Evolutionary conservation across 1,140 invertebrate genomes (phyloP).

Genomic region (Ceratitis capitata): DNA sequence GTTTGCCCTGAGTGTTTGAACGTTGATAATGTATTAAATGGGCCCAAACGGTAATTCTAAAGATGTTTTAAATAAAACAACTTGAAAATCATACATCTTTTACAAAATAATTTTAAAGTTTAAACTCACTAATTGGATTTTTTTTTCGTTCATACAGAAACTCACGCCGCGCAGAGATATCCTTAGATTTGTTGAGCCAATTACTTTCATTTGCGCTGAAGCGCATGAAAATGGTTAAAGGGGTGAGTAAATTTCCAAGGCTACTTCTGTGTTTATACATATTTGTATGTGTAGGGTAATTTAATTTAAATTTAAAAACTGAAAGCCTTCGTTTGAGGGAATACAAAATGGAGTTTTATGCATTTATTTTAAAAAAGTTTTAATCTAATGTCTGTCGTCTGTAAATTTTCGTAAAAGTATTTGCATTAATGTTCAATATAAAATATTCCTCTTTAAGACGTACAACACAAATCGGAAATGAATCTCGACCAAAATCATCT

Average conservation of each 20-base stretch:
- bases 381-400: too few relatives aligned
- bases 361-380: too few relatives aligned
- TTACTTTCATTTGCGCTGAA: constrained; percentile 57
- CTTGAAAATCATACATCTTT: too few relatives aligned
- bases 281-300: background rate
- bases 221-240: constrained; percentile 57
- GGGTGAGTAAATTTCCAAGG: constrained; percentile 53
- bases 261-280: background rate
- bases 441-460: too few relatives aligned
- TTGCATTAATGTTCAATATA: too few relatives aligned
- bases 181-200: constrained; percentile 58
- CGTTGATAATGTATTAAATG: constrained; percentile 77
- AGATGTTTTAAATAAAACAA: background rate
- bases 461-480: too few relatives aligned
- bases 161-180: constrained; percentile 54
- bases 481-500: too few relatives aligned
- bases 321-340: too few relatives aligned
- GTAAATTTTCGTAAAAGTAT: too few relatives aligned
- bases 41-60: constrained; percentile 71
- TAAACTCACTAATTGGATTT: background rate
- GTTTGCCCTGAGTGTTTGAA: constrained; percentile 87
- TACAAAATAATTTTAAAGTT: too few relatives aligned
- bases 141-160: constrained; percentile 41
- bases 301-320: too few relatives aligned
- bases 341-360: too few relatives aligned